A percentile compares a stretch with the other conserved stretches of the same genome.
Evolutionary conservation across 2,113 vertebrate species (phyloP).

Genomic region (Neodon shergylaensis): DNA sequence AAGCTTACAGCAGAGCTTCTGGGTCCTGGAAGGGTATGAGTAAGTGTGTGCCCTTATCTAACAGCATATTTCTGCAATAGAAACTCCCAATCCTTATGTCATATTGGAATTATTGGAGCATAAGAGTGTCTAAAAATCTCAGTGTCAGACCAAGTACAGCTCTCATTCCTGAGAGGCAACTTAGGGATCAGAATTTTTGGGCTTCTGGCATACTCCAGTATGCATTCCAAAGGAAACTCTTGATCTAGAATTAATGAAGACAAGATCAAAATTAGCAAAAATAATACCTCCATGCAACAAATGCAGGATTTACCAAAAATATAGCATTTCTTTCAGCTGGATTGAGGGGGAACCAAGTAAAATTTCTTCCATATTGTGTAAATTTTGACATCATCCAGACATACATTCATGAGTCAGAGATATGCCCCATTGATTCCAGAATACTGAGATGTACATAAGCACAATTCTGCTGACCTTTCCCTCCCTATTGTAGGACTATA

Average conservation of each 20-base stretch:
- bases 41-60: background rate
- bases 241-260: background rate
- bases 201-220: background rate
- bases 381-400: background rate
- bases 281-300: background rate
- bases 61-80: background rate
- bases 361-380: background rate
- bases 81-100: background rate
- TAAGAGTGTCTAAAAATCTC: background rate
- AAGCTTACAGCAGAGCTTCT: background rate
- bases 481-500: background rate
- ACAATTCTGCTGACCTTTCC: background rate
- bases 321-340: background rate
- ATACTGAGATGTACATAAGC: background rate
- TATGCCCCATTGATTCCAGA: background rate
- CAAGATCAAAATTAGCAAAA: background rate
- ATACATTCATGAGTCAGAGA: background rate
- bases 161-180: background rate
- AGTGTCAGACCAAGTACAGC: background rate
- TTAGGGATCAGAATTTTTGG: background rate
- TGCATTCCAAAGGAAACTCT: background rate
- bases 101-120: background rate
- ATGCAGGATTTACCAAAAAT: background rate
- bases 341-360: background rate
- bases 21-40: background rate